Conservation (phyloP, 2,888 invertebrate species). For the Lapara coniferarum region DNA sequence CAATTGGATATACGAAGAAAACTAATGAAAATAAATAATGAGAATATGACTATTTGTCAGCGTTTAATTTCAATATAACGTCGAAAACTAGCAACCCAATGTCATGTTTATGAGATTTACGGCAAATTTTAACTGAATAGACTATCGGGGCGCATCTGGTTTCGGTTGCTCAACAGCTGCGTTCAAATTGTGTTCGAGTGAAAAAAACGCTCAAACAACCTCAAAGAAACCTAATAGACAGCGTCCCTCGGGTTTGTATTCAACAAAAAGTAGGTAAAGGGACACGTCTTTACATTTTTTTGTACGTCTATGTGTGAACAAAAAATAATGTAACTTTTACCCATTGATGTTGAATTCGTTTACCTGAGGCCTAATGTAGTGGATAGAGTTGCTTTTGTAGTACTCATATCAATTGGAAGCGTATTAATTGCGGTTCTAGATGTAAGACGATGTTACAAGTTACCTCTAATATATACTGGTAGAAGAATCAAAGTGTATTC, state of each 20-base stretch:
- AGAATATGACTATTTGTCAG: no score
- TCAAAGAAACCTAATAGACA: constrained; percentile 54
- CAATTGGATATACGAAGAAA: no score
- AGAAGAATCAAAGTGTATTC: no score
- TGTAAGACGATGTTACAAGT: background rate
- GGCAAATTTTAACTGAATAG: constrained; percentile 27
- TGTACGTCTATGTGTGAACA: constrained; percentile 41
- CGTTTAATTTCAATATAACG: background rate
- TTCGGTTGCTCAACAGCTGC: constrained; percentile 57
- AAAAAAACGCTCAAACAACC: constrained; percentile 50
- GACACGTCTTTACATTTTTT: constrained; percentile 46
- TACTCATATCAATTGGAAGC: constrained; percentile 1
- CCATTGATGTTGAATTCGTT: no score
- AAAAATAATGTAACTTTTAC: constrained; percentile 46
- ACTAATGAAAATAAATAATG: no score
- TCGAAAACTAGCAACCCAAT: background rate
- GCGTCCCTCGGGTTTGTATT: constrained; percentile 54
- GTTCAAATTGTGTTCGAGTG: constrained; percentile 41
- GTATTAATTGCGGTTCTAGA: background rate
- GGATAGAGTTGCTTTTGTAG: constrained; percentile 2
- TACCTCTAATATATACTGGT: no score
- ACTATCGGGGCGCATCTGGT: constrained; percentile 56
- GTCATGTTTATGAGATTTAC: constrained; percentile 13
- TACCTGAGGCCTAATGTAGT: constrained; percentile 43
- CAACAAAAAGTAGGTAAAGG: constrained; percentile 47